Base-by-base conservation (phyloP, 2,888 invertebrate species). In the Aplocera efformata region DNA sequence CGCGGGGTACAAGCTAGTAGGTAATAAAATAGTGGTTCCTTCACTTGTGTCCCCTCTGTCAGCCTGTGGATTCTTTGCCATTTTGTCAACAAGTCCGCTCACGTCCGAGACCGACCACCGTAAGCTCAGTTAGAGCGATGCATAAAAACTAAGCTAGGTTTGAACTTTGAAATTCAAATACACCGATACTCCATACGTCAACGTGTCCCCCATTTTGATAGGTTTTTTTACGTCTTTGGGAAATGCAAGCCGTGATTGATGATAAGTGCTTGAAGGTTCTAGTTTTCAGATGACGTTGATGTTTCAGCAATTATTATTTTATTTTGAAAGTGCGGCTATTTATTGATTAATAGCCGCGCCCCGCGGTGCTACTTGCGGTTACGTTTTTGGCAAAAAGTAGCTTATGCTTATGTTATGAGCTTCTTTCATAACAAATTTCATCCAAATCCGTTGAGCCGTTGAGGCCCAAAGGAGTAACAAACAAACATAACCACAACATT, bases 111-210 rank as follows among this genome's bases (percentile, higher is more conserved):
- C 78, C 79, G 76, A 72, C 82, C 81, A 71, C 74, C 74, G 81
- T 80, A 83, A 84, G 85, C 85, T 79, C 74, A 76, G 80, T 82
- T 84, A 75, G 84, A 82, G 72, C 75, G 80, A 74, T 82, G 84
- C 82, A 84, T 84, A 84, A 84, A 85, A 85, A 84, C 83, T 75
- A 73, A 78, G 78, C 77, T 73, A 72, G 81, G 78, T 79, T 79
- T 76, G 72, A 75, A 79, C 75, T 84, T 84, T 81, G 78, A 82
- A 84, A 85, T 86, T 86, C 81, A 83, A 84, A 84, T 78, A 75
- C 70, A 74, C 75, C 73, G 75, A 80, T 79, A 75, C 51, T 37
- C 51, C 35, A 34, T 34, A 49, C 63, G 64, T 67, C 73, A 67
- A 71, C 76, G 72, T 63, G 68, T 74, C 72, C 67, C 64, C 56